phyloP scores from a whole-genome alignment of 2,888 invertebrate genomes.

The Suillia variegata region DNA sequence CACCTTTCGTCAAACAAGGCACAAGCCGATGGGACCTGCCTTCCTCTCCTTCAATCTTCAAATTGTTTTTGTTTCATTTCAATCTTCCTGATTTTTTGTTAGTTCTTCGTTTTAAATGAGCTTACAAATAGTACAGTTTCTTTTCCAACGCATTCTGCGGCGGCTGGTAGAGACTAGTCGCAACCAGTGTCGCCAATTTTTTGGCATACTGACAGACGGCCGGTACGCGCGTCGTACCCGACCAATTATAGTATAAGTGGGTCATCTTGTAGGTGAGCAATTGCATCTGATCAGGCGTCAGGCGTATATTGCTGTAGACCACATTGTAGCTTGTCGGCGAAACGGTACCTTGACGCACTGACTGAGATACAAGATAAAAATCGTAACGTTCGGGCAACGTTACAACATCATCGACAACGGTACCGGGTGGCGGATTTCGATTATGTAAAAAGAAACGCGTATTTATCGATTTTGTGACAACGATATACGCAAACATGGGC shows the following conservation, averaged over 20 bases:
- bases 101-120: too few species aligned
- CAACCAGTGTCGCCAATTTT: constrained; percentile 87
- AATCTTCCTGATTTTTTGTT: too few species aligned
- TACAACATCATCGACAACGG: constrained; percentile 83
- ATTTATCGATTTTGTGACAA: constrained; percentile 89
- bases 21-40: too few species aligned
- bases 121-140: constrained; percentile 73
- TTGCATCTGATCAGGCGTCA: constrained; percentile 79
- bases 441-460: constrained; percentile 69
- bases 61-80: too few species aligned
- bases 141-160: constrained; percentile 70
- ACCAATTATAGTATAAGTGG: constrained; percentile 94
- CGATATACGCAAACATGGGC: constrained; percentile 73
- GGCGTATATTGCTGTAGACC: constrained; percentile 72
- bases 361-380: constrained; percentile 88
- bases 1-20: too few species aligned
- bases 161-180: constrained; percentile 78
- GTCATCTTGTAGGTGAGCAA: constrained; percentile 83
- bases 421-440: constrained; percentile 82
- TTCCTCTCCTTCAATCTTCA: too few species aligned
- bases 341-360: constrained; percentile 86
- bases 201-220: constrained; percentile 95
- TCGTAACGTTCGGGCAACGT: constrained; percentile 85
- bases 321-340: constrained; percentile 91
- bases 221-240: constrained; percentile 83